Base-by-base conservation (phyloP, 2,888 invertebrate genomes). In the Lasioglossum villosulum region DNA sequence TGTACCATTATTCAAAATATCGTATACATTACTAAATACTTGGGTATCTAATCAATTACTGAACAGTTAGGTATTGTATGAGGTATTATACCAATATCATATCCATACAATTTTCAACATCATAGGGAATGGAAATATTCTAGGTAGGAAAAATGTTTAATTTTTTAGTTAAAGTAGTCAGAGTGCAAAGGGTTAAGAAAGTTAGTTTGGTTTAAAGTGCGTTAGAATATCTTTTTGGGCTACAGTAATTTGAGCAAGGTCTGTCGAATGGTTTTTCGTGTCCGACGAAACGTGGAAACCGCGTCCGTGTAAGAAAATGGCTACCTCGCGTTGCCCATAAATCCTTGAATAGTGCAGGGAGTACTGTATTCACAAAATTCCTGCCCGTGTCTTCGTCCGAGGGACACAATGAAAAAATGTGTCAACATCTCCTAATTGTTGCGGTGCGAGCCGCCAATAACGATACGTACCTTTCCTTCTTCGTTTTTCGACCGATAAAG, bases 341-440 rank as follows among this genome's bases (percentile, higher is more conserved):
- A 39, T 39, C 39, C 14, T 4, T 63, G 59, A 30, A 59, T 30
- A 59, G 59, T 59, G 14, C 16, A 66, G 66, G 16, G 19, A 8
- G 34, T 4, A 10, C 8, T 23, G 37, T 68, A 68, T 68, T 19
- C 66, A 23, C 4, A 3, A 68, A 68, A 68, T 37, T 68, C 23
- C 10, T 34, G 30, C 10, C 16, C 66, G 19, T 10, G 30, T 66
- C 34, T 34, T 66, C 23, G 66, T 30, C 19, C 8, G 39, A 39
- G n/a, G 2, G n/a, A 37, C 12, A n/a, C 37, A 37, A 39, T 70
- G 37, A 70, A 39, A 70, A 70, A 39, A 12, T 70, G 12, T 37
- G 68, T 39, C 68, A 39, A 70, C 68, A 12, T 39, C 34, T 39
- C n/a, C 68, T 70, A 70, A 70, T 70, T 70, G 39, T 39, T 37